Percentiles rank a stretch among this genome's conserved stretches.
Conservation (phyloP, 2,888 invertebrate genomes). For the Lasioglossum leucozonium region DNA sequence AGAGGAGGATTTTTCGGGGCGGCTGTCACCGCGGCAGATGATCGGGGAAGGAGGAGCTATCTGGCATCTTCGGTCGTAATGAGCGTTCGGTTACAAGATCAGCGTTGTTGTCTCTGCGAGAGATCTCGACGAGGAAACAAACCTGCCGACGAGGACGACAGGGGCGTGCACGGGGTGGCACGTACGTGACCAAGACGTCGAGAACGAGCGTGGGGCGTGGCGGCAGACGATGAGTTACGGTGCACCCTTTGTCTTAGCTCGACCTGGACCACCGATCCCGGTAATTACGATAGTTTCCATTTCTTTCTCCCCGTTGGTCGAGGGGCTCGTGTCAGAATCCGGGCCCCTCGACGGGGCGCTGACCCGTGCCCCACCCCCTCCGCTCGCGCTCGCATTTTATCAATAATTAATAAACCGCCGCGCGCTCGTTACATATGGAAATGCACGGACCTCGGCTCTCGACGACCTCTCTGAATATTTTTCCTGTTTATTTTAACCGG, state of each 20-base stretch:
- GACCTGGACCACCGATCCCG: constrained; percentile 56
- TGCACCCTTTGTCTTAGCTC: constrained; percentile 70
- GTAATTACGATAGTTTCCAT: constrained; percentile 73
- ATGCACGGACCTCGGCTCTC: neutral
- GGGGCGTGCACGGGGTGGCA: constrained; percentile 59
- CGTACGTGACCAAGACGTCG: constrained; percentile 76
- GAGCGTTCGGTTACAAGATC: constrained; percentile 64
- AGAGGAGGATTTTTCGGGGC: constrained; percentile 16
- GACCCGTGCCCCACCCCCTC: constrained; percentile 37
- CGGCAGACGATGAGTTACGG: constrained; percentile 75
- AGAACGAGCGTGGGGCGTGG: constrained; percentile 76
- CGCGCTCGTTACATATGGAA: constrained; percentile 20
- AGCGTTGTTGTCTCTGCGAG: constrained; percentile 47
- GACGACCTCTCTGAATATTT: neutral
- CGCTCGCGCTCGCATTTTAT: constrained; percentile 25
- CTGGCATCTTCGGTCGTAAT: constrained; percentile 60
- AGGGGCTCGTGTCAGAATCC: constrained; percentile 11
- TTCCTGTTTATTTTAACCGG: neutral
- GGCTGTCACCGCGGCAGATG: neutral
- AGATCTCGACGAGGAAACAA: constrained; percentile 57
- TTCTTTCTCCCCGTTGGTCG: constrained; percentile 12
- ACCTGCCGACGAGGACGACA: constrained; percentile 33
- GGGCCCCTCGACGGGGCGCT: constrained; percentile 22
- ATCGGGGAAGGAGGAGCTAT: constrained; percentile 29
- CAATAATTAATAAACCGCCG: constrained; percentile 28